Evolutionary conservation across 2,113 vertebrate genomes (phyloP).

Genomic region (Psophia crepitans): DNA sequence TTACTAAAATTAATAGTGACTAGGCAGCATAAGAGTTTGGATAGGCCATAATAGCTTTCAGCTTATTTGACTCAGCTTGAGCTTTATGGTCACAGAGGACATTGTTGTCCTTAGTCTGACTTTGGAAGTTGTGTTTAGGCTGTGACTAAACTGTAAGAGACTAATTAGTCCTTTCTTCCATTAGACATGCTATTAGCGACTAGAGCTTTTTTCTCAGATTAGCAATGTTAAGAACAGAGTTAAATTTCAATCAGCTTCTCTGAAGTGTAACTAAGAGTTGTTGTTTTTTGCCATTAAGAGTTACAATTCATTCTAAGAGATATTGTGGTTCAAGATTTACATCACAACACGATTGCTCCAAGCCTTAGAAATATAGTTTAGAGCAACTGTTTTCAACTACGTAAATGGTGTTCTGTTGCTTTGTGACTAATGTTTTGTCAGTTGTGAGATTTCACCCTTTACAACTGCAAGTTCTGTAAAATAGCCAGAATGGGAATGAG

Average conservation of each 20-base stretch:
- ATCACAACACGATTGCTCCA: not conserved
- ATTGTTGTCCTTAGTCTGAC: not conserved
- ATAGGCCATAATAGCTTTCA: not conserved
- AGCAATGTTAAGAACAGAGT: not conserved
- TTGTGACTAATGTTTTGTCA: slow-evolving; percentile 45
- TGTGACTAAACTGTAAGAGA: not conserved
- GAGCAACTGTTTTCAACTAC: not conserved
- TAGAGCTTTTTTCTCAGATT: not conserved
- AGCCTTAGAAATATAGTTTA: not conserved
- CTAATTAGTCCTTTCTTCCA: not conserved
- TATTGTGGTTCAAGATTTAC: not conserved
- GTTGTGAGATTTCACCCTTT: not conserved
- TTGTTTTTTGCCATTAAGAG: not conserved
- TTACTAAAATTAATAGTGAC: not conserved
- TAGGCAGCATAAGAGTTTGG: not conserved
- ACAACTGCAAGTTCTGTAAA: slow-evolving; percentile 9
- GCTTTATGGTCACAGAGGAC: not conserved
- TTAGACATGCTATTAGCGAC: not conserved
- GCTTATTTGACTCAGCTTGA: not conserved
- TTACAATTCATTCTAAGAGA: not conserved
- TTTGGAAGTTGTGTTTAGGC: not conserved
- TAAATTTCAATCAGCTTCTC: not conserved
- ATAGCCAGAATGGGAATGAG: not conserved
- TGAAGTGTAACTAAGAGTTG: not conserved
- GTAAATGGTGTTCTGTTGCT: slow-evolving; percentile 22